phyloP scores from a whole-genome alignment of 2,888 invertebrate genomes.

The Pristionchus arcanus region DNA sequence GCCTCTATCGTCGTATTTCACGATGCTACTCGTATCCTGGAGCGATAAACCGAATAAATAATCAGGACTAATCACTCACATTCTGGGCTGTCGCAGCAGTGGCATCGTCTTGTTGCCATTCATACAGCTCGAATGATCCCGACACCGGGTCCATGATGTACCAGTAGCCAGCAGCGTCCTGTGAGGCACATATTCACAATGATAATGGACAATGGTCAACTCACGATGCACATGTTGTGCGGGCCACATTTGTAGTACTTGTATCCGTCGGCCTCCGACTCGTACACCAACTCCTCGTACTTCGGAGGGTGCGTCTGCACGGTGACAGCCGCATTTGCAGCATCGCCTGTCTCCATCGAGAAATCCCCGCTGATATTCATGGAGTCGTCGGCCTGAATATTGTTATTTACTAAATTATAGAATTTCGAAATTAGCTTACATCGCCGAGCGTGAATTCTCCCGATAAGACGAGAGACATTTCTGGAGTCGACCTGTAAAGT shows the following conservation, averaged over 20 bases:
- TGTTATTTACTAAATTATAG: neutral
- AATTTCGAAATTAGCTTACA: slow-evolving; percentile 25
- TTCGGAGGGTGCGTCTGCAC: neutral
- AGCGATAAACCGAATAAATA: neutral
- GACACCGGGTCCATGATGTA: slow-evolving; percentile 50
- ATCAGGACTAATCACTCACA: neutral
- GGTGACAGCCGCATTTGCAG: neutral
- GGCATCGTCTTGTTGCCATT: slow-evolving; percentile 5
- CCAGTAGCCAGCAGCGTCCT: slow-evolving; percentile 54
- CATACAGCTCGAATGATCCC: slow-evolving; percentile 47
- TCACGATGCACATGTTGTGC: slow-evolving; percentile 43
- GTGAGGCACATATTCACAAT: neutral
- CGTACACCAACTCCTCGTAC: slow-evolving; percentile 52
- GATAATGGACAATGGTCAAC: neutral
- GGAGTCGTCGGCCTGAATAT: slow-evolving; percentile 8
- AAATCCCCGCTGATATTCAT: slow-evolving; percentile 33
- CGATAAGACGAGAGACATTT: slow-evolving; percentile 49
- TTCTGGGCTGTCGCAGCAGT: neutral
- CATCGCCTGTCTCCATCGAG: neutral
- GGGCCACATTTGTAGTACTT: slow-evolving; percentile 53
- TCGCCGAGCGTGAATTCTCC: slow-evolving; percentile 49
- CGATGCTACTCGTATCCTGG: slow-evolving; percentile 35
- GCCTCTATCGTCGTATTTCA: slow-evolving; percentile 52
- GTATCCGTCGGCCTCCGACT: slow-evolving; percentile 52
- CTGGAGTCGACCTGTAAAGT: neutral